phyloP scores from a whole-genome alignment of 2,797 vertebrate species.

The Acanthiza pusilla region DNA sequence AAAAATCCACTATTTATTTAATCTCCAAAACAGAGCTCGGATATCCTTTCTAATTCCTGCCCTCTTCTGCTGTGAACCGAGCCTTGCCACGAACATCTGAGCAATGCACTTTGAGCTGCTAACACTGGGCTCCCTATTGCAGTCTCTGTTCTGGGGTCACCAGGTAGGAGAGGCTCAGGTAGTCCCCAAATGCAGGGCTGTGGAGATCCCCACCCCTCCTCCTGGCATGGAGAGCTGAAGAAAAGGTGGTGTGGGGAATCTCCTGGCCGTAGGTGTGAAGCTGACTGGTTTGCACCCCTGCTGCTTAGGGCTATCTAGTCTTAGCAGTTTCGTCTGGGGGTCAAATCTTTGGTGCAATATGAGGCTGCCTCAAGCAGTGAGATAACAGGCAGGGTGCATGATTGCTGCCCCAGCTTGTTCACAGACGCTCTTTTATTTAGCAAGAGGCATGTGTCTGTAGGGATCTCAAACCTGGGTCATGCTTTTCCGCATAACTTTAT shows the following conservation, averaged over 20 bases:
- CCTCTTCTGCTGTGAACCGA: not conserved
- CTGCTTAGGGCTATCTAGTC: not conserved
- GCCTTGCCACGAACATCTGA: not conserved
- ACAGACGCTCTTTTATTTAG: not conserved
- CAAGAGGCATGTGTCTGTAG: not conserved
- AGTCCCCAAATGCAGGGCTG: not conserved
- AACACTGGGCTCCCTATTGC: fast-evolving
- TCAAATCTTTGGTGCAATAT: not conserved
- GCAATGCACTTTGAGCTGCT: not conserved
- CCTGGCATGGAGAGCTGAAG: not conserved
- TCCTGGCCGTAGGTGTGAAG: not conserved
- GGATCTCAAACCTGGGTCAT: not conserved
- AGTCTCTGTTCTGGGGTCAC: not conserved
- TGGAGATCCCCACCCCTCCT: not conserved
- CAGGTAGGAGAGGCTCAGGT: not conserved
- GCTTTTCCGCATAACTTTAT: not conserved
- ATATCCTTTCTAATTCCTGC: not conserved
- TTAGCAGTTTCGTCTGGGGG: not conserved
- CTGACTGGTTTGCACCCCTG: not conserved
- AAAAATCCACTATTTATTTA: not conserved
- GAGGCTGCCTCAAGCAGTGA: not conserved
- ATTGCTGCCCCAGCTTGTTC: not conserved
- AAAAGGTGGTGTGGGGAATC: not conserved
- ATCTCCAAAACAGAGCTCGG: not conserved
- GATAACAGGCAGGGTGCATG: not conserved